Conservation (phyloP, 2,113 vertebrate species). For the Ameiurus melas region DNA sequence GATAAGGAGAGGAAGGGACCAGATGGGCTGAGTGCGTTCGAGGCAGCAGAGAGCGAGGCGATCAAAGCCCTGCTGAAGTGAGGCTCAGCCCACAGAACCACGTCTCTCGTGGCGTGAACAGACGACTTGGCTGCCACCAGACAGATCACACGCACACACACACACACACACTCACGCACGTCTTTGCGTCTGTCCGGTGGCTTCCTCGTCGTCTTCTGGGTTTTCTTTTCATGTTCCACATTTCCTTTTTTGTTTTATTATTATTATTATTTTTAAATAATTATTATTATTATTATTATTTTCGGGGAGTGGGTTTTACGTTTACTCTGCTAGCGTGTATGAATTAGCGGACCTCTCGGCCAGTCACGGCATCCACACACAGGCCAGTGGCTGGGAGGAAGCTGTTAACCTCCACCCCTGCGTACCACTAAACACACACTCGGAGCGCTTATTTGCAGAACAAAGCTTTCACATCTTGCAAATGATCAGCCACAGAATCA, state of each 20-base stretch:
- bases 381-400: constrained; percentile 62
- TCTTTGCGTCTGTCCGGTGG: constrained; percentile 75
- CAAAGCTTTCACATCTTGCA: constrained; percentile 37
- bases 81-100: constrained; percentile 58
- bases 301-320: constrained; percentile 19
- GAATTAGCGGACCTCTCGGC: constrained; percentile 58
- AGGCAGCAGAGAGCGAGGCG: constrained; percentile 81
- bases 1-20: constrained; percentile 87
- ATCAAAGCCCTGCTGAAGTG: constrained; percentile 93
- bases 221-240: constrained; percentile 71
- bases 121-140: constrained; percentile 64
- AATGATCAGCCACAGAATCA: constrained; percentile 38
- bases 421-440: constrained; percentile 57
- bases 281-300: constrained; percentile 52
- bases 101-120: constrained; percentile 56
- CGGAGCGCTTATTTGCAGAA: constrained; percentile 54
- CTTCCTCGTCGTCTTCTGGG: constrained; percentile 61
- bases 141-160: constrained; percentile 59
- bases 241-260: constrained; percentile 68
- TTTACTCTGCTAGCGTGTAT: constrained; percentile 51
- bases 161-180: constrained; percentile 45
- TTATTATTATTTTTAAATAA: constrained; percentile 55
- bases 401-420: constrained; percentile 46
- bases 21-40: constrained; percentile 81
- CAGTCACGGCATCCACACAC: constrained; percentile 58